Percentiles rank a stretch among this genome's conserved stretches.
phyloP scores from a whole-genome alignment of 1,140 invertebrate species.

The Papilio glaucus region DNA sequence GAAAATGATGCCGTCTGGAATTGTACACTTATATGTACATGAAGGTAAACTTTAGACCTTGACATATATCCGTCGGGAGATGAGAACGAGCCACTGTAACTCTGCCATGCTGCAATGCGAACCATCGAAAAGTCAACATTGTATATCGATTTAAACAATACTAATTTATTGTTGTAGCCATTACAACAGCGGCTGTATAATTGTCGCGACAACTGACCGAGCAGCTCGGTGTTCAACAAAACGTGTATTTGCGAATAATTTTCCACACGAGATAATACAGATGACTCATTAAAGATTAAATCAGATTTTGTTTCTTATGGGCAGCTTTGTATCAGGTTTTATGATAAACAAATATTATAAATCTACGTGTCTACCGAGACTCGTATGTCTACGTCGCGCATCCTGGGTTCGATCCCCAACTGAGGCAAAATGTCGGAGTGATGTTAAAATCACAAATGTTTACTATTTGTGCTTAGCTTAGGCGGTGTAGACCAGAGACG shows the following conservation, averaged over 20 bases:
- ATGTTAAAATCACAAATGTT: too few species aligned
- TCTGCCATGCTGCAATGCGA: background rate
- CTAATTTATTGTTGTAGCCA: background rate
- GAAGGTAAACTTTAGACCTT: too few species aligned
- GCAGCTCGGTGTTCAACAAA: background rate
- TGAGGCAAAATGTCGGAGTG: background rate
- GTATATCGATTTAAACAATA: background rate
- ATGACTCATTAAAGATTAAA: conserved; percentile 16
- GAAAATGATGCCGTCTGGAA: too few species aligned
- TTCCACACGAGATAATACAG: conserved; percentile 9
- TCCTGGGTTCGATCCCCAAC: background rate
- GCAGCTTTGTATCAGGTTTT: background rate
- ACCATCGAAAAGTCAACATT: background rate
- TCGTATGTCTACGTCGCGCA: too few species aligned
- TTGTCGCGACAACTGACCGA: background rate
- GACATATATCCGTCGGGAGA: background rate
- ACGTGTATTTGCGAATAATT: conserved; percentile 20
- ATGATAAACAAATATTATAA: background rate
- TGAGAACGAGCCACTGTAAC: background rate
- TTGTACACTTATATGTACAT: too few species aligned
- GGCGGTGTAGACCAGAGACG: too few species aligned
- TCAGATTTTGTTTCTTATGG: background rate
- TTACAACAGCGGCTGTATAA: background rate
- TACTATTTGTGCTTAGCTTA: too few species aligned
- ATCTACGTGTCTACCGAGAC: background rate